Base-by-base conservation (phyloP, 2,797 vertebrate genomes). In the Liparis tanakae region DNA sequence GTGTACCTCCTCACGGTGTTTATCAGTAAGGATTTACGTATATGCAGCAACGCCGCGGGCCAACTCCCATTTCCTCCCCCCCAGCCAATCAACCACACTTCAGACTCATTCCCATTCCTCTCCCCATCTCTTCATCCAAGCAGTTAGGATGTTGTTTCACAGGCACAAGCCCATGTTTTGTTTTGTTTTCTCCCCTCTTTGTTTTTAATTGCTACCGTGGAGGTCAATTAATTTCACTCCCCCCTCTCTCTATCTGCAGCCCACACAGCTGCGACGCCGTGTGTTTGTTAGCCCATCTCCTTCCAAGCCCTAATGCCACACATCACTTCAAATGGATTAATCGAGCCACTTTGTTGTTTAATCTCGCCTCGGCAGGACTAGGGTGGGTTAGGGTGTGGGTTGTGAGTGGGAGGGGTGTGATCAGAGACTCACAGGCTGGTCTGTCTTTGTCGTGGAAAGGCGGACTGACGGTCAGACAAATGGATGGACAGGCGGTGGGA, bases 151-250 rank as follows among this genome's bases (percentile, higher is more conserved):
- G 88, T 85, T 91, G 88, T 91, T 88, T 88, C 89, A 88, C 85
- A 88, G 85, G 86, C 84, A 84, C 87, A 78, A 75, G 82, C 72
- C 78, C 85, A 74, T 91, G 85, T 93, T 93, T 92, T 90, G 86
- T 92, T 93, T 91, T 92, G 89, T 92, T 87, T 89, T 88, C 85
- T 69, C 81, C 82, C 75, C 82, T 84, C 91, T 91, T 91, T 94
- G 89, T 93, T 92, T 93, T 94, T 94, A 94, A 94, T 94, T 94
- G 92, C 92, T 86, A 93, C 88, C 85, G 84, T 88, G 88, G 91
- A 94, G 93, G 93, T 94, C 91, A 94, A 94, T 94, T 95, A 93
- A 94, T 94, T 93, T 94, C 83, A 67, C 87, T 89, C 76, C 84
- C 53, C 50, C 12, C 20, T 75, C 88, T 85, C 91, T 92, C 92